Evolutionary conservation across 2,888 invertebrate genomes (phyloP), one percentile per base, ranked within the genome.

Genomic region (Quadriops clusia): DNA sequence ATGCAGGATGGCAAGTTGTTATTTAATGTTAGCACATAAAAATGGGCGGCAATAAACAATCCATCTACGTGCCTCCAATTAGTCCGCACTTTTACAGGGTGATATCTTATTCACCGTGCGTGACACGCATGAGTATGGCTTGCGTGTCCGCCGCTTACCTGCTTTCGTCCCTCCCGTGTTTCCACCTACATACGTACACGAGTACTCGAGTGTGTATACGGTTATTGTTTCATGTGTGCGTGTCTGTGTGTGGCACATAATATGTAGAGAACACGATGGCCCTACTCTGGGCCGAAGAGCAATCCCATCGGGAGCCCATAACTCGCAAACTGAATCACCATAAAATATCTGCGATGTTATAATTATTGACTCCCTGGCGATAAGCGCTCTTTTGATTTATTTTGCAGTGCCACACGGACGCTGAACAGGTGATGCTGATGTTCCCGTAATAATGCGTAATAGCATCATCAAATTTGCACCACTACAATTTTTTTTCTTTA

Each of bases 71-170:
- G 44, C 41, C 41, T 45, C n/a, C n/a, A 45, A 45, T 45, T 45
- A 44, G n/a, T 37, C 37, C 31, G 32, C 39, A 33, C 37, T 30
- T 33, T 25, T 31, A 39, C 42, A 33, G 43, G 42, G 38, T 45
- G 45, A 44, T 45, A 43, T 44, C 45, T 45, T 45, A 45, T 44
- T 45, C 42, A 37, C 29, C 30, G 41, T 44, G 44, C 45, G 45
- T 45, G 45, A 39, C 37, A 30, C 39, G 41, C 37, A 40, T 38
- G 39, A 31, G 41, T 35, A 40, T 38, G 39, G 31, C 38, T 44
- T 44, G 42, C 44, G 42, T 44, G 44, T 37, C 39, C 38, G 28
- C 28, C 36, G 38, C 21, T 5, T 23, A 11, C 17, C 30, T 22
- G 30, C 30, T 44, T 45, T 37, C 38, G 37, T 35, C 37, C 40